These are phyloP conservation scores for Nysson spinosus DNA, from an alignment of 2,888 invertebrate species.

Conservation along the genomic window DNA sequence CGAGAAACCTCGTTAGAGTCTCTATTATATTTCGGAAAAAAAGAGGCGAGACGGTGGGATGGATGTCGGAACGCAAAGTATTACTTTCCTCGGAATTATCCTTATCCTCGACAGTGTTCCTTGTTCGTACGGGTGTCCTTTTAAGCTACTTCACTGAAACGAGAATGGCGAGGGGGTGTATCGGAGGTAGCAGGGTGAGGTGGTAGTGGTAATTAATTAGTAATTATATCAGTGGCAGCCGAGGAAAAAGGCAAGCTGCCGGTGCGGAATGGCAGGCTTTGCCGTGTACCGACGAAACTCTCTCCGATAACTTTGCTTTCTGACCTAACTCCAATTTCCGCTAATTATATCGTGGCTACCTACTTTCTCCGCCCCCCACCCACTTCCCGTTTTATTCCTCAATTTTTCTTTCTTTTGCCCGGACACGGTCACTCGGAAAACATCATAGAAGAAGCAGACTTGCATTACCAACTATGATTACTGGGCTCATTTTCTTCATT, in stretches of 20 bases:
- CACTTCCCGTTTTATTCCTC: constrained; percentile 5
- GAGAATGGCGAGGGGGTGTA: constrained; percentile 8
- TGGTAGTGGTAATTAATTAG: constrained; percentile 54
- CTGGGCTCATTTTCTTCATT: no score
- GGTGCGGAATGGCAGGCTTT: constrained; percentile 31
- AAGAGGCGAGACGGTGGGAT: neutral
- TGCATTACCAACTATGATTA: no score
- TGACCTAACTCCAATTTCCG: constrained; percentile 61
- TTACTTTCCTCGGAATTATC: constrained; percentile 35
- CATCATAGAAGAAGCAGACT: no score
- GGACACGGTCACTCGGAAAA: constrained; percentile 2
- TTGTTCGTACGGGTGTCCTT: constrained; percentile 33
- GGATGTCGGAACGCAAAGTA: constrained; percentile 20
- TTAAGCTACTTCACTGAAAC: constrained; percentile 33
- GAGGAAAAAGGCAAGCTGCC: constrained; percentile 35
- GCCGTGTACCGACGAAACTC: constrained; percentile 33
- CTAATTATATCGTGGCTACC: constrained; percentile 52
- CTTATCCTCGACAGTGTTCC: constrained; percentile 26
- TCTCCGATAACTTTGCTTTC: constrained; percentile 61
- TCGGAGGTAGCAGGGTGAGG: constrained; percentile 8
- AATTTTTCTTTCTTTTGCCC: constrained; percentile 2
- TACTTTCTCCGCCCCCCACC: constrained; percentile 22
- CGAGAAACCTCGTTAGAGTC: no score
- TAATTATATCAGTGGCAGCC: constrained; percentile 50
- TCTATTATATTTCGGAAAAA: neutral